Evolutionary conservation across 2,113 vertebrate genomes (phyloP).

Genomic region (Potamarius usumacintae): DNA sequence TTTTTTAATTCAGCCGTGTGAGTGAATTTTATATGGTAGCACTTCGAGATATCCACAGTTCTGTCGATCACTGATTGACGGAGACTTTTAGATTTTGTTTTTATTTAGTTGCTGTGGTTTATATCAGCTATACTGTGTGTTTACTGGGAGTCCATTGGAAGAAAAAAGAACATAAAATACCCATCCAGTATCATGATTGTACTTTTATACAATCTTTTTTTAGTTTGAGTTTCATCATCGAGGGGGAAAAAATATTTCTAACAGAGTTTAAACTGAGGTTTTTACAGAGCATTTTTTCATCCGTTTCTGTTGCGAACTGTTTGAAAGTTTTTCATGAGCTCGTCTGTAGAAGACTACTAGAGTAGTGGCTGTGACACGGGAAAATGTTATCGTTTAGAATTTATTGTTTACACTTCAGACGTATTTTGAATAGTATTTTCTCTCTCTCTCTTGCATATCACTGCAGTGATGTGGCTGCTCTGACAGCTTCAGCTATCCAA

Average conservation of each 20-base stretch:
- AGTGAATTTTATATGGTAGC: neutral
- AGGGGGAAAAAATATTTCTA: neutral
- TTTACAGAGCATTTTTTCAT: neutral
- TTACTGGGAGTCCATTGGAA: neutral
- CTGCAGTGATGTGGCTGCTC: too few relatives aligned
- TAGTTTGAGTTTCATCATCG: neutral
- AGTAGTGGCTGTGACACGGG: neutral
- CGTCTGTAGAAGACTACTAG: neutral
- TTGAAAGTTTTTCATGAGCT: neutral
- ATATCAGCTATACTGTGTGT: neutral
- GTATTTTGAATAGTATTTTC: neutral
- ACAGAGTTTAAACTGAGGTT: neutral
- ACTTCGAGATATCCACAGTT: neutral
- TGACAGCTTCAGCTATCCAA: too few relatives aligned
- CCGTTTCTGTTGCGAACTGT: neutral
- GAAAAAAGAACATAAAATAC: neutral
- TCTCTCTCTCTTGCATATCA: too few relatives aligned
- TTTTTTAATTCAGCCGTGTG: neutral
- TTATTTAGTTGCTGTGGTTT: neutral
- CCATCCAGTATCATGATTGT: neutral
- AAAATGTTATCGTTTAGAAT: neutral
- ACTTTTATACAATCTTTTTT: neutral
- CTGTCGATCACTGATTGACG: neutral
- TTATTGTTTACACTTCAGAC: neutral
- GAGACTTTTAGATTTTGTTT: neutral